Evolutionary conservation across 2,797 vertebrate genomes (phyloP).

Genomic region (Tokudaia muenninki): DNA sequence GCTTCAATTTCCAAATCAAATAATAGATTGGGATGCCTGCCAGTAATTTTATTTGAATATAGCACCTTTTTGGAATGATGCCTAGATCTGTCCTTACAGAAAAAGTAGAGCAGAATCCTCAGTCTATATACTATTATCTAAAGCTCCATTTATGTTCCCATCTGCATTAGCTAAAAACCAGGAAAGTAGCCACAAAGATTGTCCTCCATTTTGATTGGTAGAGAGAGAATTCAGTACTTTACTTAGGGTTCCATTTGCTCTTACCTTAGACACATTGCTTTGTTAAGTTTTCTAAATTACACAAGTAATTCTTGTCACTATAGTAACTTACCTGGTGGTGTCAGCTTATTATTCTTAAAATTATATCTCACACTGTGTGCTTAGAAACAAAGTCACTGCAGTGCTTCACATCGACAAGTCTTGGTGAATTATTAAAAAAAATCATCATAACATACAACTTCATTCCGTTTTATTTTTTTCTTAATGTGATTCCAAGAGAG

Average conservation of each 20-base stretch:
- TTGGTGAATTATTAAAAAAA: slow-evolving; percentile 42
- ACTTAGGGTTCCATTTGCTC: slow-evolving; percentile 17
- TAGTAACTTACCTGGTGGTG: slow-evolving; percentile 14
- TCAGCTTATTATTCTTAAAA: slow-evolving; percentile 47
- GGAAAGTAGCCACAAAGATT: background rate
- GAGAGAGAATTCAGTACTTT: slow-evolving; percentile 12
- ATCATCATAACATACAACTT: background rate
- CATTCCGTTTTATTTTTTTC: slow-evolving; percentile 47
- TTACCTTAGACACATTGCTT: slow-evolving; percentile 5
- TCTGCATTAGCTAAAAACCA: slow-evolving; percentile 41
- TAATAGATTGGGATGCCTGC: slow-evolving; percentile 48
- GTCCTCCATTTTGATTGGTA: slow-evolving; percentile 26
- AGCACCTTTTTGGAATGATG: slow-evolving; percentile 54
- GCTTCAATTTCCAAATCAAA: slow-evolving; percentile 67
- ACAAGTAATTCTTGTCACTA: slow-evolving; percentile 34
- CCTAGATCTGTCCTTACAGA: slow-evolving; percentile 62
- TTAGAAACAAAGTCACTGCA: slow-evolving; percentile 15
- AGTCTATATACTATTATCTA: slow-evolving; percentile 37
- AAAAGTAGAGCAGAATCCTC: slow-evolving; percentile 56
- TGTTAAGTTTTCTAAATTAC: slow-evolving; percentile 52
- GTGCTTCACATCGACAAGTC: slow-evolving; percentile 28
- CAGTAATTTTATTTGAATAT: slow-evolving; percentile 65
- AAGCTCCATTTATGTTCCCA: background rate
- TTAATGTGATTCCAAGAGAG: slow-evolving; percentile 12
- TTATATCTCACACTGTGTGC: slow-evolving; percentile 15